These are phyloP conservation scores for Diplodus puntazzo DNA, from an alignment of 2,797 vertebrate genomes.

Conservation along the genomic window DNA sequence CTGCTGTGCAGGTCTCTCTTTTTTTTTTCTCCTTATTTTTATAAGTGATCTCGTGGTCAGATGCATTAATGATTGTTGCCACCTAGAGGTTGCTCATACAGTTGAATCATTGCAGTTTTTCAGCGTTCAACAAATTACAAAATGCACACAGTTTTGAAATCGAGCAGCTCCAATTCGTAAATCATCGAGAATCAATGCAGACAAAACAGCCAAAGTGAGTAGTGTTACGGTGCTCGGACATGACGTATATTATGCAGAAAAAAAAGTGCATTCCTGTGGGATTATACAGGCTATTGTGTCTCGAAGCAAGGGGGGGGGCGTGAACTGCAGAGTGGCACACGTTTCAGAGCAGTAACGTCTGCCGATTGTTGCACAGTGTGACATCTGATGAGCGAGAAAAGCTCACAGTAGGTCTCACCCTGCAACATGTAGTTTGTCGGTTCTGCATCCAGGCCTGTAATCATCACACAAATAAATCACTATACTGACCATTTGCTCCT, in stretches of 20 bases:
- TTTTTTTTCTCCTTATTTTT: constrained; percentile 8
- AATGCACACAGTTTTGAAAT: constrained; percentile 38
- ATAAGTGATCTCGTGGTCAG: constrained; percentile 36
- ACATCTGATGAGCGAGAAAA: constrained; percentile 38
- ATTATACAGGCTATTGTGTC: constrained; percentile 67
- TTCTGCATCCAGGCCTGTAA: constrained; percentile 19
- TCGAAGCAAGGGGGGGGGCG: constrained; percentile 32
- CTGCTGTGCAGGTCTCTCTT: constrained; percentile 64
- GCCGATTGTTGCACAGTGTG: constrained; percentile 28
- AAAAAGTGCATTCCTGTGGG: constrained; percentile 62
- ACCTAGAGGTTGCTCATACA: constrained; percentile 61
- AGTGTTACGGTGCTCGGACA: constrained; percentile 49
- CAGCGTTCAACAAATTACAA: constrained; percentile 34
- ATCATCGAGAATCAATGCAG: constrained; percentile 25
- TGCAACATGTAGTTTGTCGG: constrained; percentile 9
- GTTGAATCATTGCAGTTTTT: constrained; percentile 39
- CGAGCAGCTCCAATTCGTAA: constrained; percentile 39
- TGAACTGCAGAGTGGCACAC: constrained; percentile 23
- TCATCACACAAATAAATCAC: constrained; percentile 21
- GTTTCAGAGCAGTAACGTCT: constrained; percentile 33
- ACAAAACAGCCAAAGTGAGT: constrained; percentile 46
- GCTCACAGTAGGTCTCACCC: constrained; percentile 26
- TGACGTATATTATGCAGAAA: constrained; percentile 49
- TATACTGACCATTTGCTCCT: constrained; percentile 29
- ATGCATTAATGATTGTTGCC: constrained; percentile 61